Base-by-base conservation (phyloP, 2,113 vertebrate species). In the Notothenia coriiceps region DNA sequence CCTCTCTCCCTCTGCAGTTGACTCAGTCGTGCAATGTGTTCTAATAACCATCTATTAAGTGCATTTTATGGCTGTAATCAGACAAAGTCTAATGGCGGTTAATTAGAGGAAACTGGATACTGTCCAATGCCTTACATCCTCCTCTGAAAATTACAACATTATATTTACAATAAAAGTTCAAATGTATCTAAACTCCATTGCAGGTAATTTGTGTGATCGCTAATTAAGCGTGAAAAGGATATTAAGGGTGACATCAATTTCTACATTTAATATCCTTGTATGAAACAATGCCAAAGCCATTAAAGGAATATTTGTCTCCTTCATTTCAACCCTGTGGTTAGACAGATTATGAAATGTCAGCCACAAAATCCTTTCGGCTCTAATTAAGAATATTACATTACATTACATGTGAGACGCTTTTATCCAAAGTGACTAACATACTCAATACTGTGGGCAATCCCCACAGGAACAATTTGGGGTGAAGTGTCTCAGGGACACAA, bases 221-320 rank as follows among this genome's bases (percentile, higher is more conserved):
- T 44, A 57, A 44, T 61, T 35, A 66, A 52, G 50, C 25, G 51
- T 14, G 12, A 63, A 29, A 51, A 74, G 47, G 10, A 67, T 47
- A 84, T 74, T 70, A 84, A 77, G 29, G 49, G 70, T 74, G 20
- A 18, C 18, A 68, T 29, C 7, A 25, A 61, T 74, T 66, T 47
- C 56, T 69, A 64, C 43, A 62, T 70, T 18, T 56, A 63, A 70
- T 78, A 78, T 85, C 56, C 29, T 0, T 66, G 2, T 1, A 56
- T 60, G 9, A 81, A 63, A 54, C 70, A 59, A 22, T 1, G 52
- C 35, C 22, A 51, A 29, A 70, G 65, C 47, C 51, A 52, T 70
- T 62, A 52, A 25, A 71, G 3, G 20, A 13, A 40, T 56, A 61
- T 74, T 77, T 71, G 18, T 82, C 22, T 67, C 11, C 47, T 47